Base-by-base conservation (phyloP, 2,888 invertebrate genomes). In the Drepana falcataria region DNA sequence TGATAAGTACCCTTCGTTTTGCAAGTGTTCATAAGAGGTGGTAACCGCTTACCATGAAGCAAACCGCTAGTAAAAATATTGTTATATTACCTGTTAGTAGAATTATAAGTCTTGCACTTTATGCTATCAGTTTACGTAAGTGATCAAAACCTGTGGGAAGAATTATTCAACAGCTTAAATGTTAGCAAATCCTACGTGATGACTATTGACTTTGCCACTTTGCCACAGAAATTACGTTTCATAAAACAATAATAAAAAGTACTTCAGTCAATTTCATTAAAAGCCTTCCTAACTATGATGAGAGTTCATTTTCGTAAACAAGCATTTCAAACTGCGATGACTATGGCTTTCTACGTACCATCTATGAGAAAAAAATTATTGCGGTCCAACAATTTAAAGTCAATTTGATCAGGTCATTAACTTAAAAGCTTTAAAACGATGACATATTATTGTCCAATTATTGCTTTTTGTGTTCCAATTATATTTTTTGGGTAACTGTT, bases 321-420 rank as follows among this genome's bases (percentile, higher is more conserved):
- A 55, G 37, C 33, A 41, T 48, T 48, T 55, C 51, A 51, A 52
- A 51, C 48, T 53, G 51, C 54, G 51, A 57, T 55, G 57, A 55
- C 55, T 57, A 40, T 54, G 48, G 37, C 35, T 47, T 48, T 55
- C 51, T 49, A 40, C 7, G 49, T 21, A 47, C 53, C 55, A 49
- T 48, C 47, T 48, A 47, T 6, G 33, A 47, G 49, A 41, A 58
- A 49, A 48, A 49, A 48, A 52, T 53, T 48, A 55, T 58, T 47
- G 48, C 53, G 54, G 21, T 54, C 51, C 37, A 54, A 49, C 58
- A 58, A 54, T 55, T 54, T 49, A 41, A 49, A 49, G 7, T 49
- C 49, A 51, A 53, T 56, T 56, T 48, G 40, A 48, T 53, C 41
- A 55, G 35, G 48, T 52, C 41, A 35, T 55, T 53, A 56, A 51